These are phyloP conservation scores for Drosophila baimaii DNA, from an alignment of 1,140 invertebrate genomes.

Conservation along the genomic window DNA sequence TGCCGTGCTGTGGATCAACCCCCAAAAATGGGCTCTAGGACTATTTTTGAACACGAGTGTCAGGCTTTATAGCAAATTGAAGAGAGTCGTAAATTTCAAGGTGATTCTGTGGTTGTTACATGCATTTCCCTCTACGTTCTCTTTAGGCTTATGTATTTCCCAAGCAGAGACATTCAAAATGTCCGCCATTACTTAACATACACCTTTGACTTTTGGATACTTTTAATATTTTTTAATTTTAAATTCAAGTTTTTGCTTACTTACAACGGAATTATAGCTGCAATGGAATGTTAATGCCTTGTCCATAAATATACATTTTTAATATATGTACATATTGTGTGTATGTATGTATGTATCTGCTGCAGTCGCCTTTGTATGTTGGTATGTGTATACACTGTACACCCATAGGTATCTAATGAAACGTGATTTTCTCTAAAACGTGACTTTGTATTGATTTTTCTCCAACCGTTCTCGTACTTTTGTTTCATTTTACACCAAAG, in stretches of 20 bases:
- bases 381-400: slow-evolving; percentile 31
- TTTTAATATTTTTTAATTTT: slow-evolving; percentile 47
- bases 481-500: slow-evolving; percentile 67
- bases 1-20: slow-evolving; percentile 30
- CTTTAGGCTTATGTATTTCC: slow-evolving; percentile 16
- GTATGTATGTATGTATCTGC: slow-evolving; percentile 7
- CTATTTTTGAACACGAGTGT: slow-evolving; percentile 49
- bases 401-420: slow-evolving; percentile 79
- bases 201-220: slow-evolving; percentile 33
- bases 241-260: slow-evolving; percentile 60
- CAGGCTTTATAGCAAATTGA: slow-evolving; percentile 55
- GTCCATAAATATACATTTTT: slow-evolving; percentile 23
- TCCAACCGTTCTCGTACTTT: slow-evolving; percentile 71
- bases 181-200: slow-evolving; percentile 31
- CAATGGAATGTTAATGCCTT: slow-evolving; percentile 71
- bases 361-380: slow-evolving; percentile 22
- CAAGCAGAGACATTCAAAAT: slow-evolving; percentile 61
- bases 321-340: no score
- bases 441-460: slow-evolving; percentile 84
- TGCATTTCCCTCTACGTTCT: background rate
- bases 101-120: slow-evolving; percentile 33
- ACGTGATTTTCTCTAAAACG: slow-evolving; percentile 83
- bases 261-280: slow-evolving; percentile 63
- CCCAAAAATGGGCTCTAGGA: slow-evolving; percentile 13
- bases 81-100: slow-evolving; percentile 75